phyloP scores from a whole-genome alignment of 2,888 invertebrate genomes.

The Himalopsyche kuldschensis region DNA sequence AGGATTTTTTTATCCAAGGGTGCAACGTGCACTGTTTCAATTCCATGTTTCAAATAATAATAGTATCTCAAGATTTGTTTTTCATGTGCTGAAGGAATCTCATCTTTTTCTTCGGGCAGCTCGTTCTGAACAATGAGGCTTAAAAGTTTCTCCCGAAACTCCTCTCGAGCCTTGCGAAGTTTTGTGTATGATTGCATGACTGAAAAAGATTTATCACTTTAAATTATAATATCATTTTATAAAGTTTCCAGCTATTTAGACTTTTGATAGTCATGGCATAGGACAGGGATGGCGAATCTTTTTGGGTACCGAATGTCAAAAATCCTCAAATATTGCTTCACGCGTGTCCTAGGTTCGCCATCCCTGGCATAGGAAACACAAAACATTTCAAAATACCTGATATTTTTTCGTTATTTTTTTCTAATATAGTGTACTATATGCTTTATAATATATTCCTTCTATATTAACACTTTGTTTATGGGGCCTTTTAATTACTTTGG shows the following conservation, averaged over 20 bases:
- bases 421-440: too few relatives aligned
- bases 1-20: constrained; percentile 77
- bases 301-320: too few relatives aligned
- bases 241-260: background rate
- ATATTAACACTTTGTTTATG: too few relatives aligned
- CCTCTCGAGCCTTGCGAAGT: constrained; percentile 75
- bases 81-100: constrained; percentile 65
- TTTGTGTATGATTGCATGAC: constrained; percentile 68
- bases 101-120: constrained; percentile 51
- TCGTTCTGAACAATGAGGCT: constrained; percentile 69
- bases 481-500: too few relatives aligned
- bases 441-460: too few relatives aligned
- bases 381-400: too few relatives aligned
- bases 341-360: too few relatives aligned
- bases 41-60: constrained; percentile 87
- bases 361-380: too few relatives aligned
- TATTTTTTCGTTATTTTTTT: too few relatives aligned
- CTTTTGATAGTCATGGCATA: too few relatives aligned
- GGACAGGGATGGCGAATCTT: too few relatives aligned
- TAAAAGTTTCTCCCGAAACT: constrained; percentile 78
- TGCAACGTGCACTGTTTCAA: constrained; percentile 87
- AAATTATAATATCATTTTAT: background rate
- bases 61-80: constrained; percentile 79
- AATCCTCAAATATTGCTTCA: too few relatives aligned
- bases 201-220: constrained; percentile 42